These are phyloP conservation scores for Mus spicilegus DNA, from an alignment of 2,113 vertebrate species.

Conservation along the genomic window DNA sequence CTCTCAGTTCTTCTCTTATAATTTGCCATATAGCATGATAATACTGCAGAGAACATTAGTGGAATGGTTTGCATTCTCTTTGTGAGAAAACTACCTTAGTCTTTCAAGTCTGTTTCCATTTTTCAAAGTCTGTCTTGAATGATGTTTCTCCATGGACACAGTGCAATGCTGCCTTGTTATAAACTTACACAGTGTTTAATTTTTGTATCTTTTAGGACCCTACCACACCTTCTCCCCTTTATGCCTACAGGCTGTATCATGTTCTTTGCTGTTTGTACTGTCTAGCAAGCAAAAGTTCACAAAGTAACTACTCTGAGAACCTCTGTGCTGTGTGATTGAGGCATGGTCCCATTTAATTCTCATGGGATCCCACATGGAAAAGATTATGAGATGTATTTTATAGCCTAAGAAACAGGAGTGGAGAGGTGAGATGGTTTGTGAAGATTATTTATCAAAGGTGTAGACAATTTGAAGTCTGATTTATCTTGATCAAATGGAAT, in stretches of 20 bases:
- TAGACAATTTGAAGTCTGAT: slow-evolving; percentile 16
- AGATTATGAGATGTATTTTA: not conserved
- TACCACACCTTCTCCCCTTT: not conserved
- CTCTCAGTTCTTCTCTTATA: not conserved
- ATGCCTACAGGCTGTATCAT: not conserved
- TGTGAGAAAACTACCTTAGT: not conserved
- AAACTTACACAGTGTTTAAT: not conserved
- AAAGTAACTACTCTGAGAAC: not conserved
- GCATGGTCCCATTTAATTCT: not conserved
- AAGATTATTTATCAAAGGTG: not conserved
- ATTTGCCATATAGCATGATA: not conserved
- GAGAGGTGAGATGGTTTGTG: not conserved
- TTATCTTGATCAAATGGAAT: not conserved
- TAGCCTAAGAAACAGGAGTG: not conserved
- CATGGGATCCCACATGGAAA: not conserved
- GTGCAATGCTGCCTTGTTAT: not conserved
- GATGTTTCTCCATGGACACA: not conserved
- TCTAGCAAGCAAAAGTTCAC: not conserved
- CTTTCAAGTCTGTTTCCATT: not conserved
- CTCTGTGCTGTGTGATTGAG: not conserved
- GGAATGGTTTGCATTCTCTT: not conserved
- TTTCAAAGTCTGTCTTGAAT: not conserved
- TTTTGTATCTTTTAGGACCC: not conserved
- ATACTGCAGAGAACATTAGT: not conserved
- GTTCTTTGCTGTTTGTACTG: not conserved